Evolutionary conservation across 2,888 invertebrate genomes (phyloP), one percentile per base, ranked within the genome.

Genomic region (Thymelicus lineola): DNA sequence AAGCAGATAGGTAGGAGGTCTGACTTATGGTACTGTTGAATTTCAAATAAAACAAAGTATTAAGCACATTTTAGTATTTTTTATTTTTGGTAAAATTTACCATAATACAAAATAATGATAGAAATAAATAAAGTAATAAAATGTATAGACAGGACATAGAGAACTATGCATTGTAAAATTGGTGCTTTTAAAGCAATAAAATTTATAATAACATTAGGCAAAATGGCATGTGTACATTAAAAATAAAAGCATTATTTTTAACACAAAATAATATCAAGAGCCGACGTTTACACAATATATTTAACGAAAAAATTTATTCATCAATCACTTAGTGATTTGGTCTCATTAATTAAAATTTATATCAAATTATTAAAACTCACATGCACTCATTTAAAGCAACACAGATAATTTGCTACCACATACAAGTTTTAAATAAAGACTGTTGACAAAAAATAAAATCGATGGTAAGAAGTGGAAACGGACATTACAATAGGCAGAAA

Each of bases 41-140:
- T 58, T 61, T 15, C 6, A 73, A 77, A 79, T 75, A 71, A 93
- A 90, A 93, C 88, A 72, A 87, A 83, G 73, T 80, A 75, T 90
- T 88, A 93, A 93, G 93, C 93, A 93, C 90, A 93, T 93, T 93
- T 93, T 93, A 92, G 93, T 93, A 91, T 87, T 90, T 91, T 69
- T 92, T 93, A 93, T 93, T 93, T 93, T 93, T 93, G 93, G 93
- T 93, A 93, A 93, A 92, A 89, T 91, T 91, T 93, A 93, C 93
- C 93, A 91, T 88, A 90, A 90, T 93, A 93, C 90, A 93, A 93
- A 93, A 91, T 92, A 93, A 91, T 90, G 84, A 93, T 90, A 91
- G 90, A 92, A 93, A 93, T 93, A 93, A 93, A 93, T 93, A 93
- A 92, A 92, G 86, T 90, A 91, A 90, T 92, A 91, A 92, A 91